These are phyloP conservation scores for Rhea pennata DNA, from an alignment of 2,113 vertebrate genomes.

Conservation along the genomic window DNA sequence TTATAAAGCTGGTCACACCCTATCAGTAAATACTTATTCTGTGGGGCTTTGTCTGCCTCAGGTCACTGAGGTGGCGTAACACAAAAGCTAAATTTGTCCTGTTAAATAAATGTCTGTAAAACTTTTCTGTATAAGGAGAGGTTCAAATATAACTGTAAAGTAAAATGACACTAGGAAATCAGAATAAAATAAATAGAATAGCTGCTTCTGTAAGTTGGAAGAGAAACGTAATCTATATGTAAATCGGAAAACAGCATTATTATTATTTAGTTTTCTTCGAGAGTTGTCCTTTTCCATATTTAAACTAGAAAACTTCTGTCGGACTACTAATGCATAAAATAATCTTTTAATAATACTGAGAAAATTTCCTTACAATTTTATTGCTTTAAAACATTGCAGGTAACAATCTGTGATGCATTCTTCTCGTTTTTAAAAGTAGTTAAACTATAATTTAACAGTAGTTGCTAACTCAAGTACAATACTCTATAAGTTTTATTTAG, in stretches of 20 bases:
- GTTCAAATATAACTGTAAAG: not conserved
- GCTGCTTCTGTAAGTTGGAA: not conserved
- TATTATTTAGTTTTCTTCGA: not conserved
- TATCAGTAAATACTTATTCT: not conserved
- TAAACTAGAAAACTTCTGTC: not conserved
- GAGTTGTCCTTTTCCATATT: not conserved
- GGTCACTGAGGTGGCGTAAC: not conserved
- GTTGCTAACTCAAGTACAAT: not conserved
- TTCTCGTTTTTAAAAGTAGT: not conserved
- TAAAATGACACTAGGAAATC: not conserved
- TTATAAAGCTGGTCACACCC: not conserved
- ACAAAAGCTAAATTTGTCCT: not conserved
- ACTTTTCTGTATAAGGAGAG: not conserved
- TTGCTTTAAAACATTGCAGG: not conserved
- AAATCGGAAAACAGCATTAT: not conserved
- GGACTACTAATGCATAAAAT: not conserved
- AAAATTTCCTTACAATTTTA: not conserved
- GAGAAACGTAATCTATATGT: slow-evolving; percentile 2
- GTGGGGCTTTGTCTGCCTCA: not conserved
- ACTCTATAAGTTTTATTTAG: not conserved
- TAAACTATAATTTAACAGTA: not conserved
- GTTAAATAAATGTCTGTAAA: not conserved
- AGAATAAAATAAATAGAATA: not conserved
- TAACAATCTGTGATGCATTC: not conserved
- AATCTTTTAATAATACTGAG: not conserved